Conservation (phyloP, 2,797 vertebrate species). For the Lepus townsendii region DNA sequence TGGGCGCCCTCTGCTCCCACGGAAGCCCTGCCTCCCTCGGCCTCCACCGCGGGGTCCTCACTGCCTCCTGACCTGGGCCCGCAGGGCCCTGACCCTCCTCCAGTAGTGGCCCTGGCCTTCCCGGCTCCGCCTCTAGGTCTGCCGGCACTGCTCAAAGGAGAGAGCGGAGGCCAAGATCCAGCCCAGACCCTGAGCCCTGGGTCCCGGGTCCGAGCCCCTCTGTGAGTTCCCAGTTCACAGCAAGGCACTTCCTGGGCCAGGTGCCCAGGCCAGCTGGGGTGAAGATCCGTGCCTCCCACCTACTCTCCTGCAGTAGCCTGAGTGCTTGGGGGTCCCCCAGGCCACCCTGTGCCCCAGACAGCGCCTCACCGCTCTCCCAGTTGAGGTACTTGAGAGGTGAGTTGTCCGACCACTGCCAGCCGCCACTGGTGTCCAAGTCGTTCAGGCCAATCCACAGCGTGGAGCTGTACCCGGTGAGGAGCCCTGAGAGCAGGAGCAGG, state of each 20-base stretch:
- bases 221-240: not conserved
- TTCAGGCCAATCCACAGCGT: slow-evolving; percentile 98
- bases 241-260: accelerated
- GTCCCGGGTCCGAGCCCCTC: not conserved
- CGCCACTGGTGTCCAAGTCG: slow-evolving; percentile 96
- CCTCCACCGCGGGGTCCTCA: not conserved
- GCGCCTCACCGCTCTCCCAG: slow-evolving; percentile 95
- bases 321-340: not conserved
- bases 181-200: not conserved
- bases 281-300: not conserved
- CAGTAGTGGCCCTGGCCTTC: not conserved
- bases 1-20: too few relatives aligned
- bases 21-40: not conserved
- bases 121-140: not conserved
- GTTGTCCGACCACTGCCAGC: slow-evolving; percentile 98
- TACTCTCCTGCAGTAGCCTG: not conserved
- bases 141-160: accelerated
- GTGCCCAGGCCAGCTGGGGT: accelerated
- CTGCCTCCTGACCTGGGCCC: not conserved
- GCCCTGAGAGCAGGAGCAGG: slow-evolving; percentile 85
- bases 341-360: not conserved
- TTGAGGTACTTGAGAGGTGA: slow-evolving; percentile 98
- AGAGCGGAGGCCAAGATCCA: not conserved
- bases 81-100: not conserved
- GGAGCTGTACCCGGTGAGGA: slow-evolving; percentile 95